Percentiles rank a stretch among this genome's conserved stretches.
Conservation (phyloP, 1,140 invertebrate species). For the Thaumetopoea pityocampa region DNA sequence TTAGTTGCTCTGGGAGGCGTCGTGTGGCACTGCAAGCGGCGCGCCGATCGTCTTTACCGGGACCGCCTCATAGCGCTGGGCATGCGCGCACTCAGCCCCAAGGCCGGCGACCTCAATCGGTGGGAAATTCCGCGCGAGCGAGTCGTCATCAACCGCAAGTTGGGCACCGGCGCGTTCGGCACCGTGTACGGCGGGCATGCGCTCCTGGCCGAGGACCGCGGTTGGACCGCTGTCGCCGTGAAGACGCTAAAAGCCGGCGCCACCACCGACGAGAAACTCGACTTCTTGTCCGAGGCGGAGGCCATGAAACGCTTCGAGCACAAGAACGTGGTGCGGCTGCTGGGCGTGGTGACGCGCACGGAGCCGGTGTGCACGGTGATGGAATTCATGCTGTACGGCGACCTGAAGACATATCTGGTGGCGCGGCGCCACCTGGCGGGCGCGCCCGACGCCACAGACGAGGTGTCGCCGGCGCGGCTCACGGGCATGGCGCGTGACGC, state of each 20-base stretch:
- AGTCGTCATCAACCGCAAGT: conserved; percentile 89
- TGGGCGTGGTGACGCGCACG: conserved; percentile 41
- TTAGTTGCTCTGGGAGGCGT: conserved; percentile 80
- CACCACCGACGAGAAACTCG: conserved; percentile 90
- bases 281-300: conserved; percentile 93
- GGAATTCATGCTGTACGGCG: conserved; percentile 50
- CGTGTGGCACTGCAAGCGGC: conserved; percentile 81
- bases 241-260: conserved; percentile 91
- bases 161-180: conserved; percentile 94
- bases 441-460: conserved; percentile 46
- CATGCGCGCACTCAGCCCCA: conserved; percentile 81
- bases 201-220: conserved; percentile 80
- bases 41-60: conserved; percentile 83
- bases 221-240: conserved; percentile 91
- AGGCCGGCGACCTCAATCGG: conserved; percentile 80
- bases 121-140: conserved; percentile 90
- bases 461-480: conserved; percentile 83
- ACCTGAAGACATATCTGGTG: conserved; percentile 36
- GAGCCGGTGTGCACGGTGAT: conserved; percentile 45
- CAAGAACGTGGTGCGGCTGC: conserved; percentile 44
- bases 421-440: conserved; percentile 28
- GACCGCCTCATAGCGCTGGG: conserved; percentile 83
- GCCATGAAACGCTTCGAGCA: conserved; percentile 91
- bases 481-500: conserved; percentile 92
- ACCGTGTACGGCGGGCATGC: conserved; percentile 73